Conservation (phyloP, 2,113 vertebrate species). For the Gnathonemus longibarbis region DNA sequence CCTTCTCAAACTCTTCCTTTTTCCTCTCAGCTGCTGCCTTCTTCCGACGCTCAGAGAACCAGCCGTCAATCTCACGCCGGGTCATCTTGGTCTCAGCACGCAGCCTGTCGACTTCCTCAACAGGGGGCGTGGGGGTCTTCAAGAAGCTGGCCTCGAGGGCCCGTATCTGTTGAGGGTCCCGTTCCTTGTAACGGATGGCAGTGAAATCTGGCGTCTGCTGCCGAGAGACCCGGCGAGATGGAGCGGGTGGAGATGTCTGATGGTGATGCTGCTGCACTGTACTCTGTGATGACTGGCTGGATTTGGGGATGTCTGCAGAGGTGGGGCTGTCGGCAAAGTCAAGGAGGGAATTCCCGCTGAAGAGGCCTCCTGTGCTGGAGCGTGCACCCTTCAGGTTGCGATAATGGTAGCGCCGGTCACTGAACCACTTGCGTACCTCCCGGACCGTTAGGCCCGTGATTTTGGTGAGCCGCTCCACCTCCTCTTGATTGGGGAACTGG, state of each 20-base stretch:
- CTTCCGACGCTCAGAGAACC: slow-evolving; percentile 87
- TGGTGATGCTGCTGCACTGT: slow-evolving; percentile 47
- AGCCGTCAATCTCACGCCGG: slow-evolving; percentile 87
- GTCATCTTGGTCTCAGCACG: slow-evolving; percentile 94
- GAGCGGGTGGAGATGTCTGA: slow-evolving; percentile 50
- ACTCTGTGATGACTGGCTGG: slow-evolving; percentile 47
- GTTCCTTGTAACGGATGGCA: slow-evolving; percentile 84
- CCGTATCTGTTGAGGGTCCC: slow-evolving; percentile 84
- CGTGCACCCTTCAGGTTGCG: slow-evolving; percentile 77
- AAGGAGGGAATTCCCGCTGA: slow-evolving; percentile 38
- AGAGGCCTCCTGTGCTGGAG: slow-evolving; percentile 41
- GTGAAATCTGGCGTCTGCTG: slow-evolving; percentile 85
- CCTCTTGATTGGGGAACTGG: slow-evolving; percentile 87
- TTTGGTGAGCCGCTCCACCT: slow-evolving; percentile 82
- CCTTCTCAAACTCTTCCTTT: slow-evolving; percentile 60
- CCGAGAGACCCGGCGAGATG: slow-evolving; percentile 72
- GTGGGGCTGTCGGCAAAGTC: slow-evolving; percentile 52
- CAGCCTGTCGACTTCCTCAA: slow-evolving; percentile 85
- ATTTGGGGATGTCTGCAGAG: slow-evolving; percentile 35
- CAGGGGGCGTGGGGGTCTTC: slow-evolving; percentile 68
- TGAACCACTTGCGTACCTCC: slow-evolving; percentile 98
- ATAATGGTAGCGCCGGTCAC: slow-evolving; percentile 89
- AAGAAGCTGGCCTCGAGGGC: slow-evolving; percentile 85
- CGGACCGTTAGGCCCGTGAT: slow-evolving; percentile 81
- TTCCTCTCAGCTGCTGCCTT: slow-evolving; percentile 64